These are phyloP conservation scores for Tragelaphus scriptus DNA, from an alignment of 2,113 vertebrate species.

Conservation along the genomic window DNA sequence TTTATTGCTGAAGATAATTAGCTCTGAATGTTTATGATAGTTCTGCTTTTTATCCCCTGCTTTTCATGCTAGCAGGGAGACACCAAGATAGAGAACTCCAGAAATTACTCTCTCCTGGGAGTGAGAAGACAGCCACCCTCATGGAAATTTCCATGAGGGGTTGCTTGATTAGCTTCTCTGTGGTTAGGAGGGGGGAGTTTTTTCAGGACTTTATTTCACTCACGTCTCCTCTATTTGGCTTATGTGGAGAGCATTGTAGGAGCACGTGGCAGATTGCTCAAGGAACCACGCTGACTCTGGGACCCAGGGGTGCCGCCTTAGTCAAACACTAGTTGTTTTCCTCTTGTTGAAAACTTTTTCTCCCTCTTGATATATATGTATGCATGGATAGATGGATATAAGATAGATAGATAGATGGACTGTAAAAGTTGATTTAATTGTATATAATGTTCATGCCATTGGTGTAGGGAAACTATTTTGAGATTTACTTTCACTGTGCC, in stretches of 20 bases:
- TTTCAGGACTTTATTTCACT: not conserved
- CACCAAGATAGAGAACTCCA: not conserved
- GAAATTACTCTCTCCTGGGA: not conserved
- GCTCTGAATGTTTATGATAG: not conserved
- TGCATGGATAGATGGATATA: not conserved
- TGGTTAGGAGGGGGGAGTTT: not conserved
- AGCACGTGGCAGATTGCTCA: not conserved
- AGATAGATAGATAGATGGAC: not conserved
- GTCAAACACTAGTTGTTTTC: not conserved
- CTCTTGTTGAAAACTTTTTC: not conserved
- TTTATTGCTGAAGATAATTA: slow-evolving; percentile 19
- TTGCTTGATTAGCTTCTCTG: not conserved
- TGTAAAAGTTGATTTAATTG: not conserved
- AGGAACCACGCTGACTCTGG: not conserved
- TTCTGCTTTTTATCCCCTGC: not conserved
- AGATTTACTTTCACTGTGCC: not conserved
- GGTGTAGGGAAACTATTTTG: not conserved
- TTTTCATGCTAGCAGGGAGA: not conserved
- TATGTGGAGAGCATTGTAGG: not conserved
- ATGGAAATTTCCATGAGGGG: not conserved
- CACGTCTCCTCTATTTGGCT: not conserved
- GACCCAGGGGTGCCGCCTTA: not conserved
- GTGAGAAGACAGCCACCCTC: not conserved
- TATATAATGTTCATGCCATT: not conserved
- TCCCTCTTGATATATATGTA: too few relatives aligned